Base-by-base conservation (phyloP, 2,888 invertebrate genomes). In the Hipparchia semele region DNA sequence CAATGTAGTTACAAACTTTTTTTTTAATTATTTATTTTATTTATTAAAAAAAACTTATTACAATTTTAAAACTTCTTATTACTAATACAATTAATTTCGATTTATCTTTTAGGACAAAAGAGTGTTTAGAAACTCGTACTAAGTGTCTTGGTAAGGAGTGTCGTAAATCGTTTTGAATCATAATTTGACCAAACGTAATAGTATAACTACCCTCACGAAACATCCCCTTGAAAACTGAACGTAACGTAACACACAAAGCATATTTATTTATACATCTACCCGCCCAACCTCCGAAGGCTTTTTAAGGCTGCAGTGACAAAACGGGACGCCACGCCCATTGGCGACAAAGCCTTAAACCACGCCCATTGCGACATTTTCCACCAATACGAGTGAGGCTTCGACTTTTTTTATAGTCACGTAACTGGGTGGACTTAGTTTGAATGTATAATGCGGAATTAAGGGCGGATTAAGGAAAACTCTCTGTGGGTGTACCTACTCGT, bases 341-440 rank as follows among this genome's bases (percentile, higher is more conserved):
- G 92, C 91, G 93, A 93, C 92, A 93, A 90, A 89, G 83, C 83
- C 84, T 85, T 78, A 75, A 72, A 81, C 87, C 92, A 92, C 93
- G 92, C 93, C 93, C 83, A 84, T 71, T 74, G 92, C 84, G 93
- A 93, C 93, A 93, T 72, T 92, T 92, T 88, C 86, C 86, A 87
- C 93, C 92, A 93, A 92, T 90, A 76, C 74, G 71, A 70, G 53
- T 70, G 68, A 67, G 74, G 73, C 67, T 71, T 75, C 75, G 77
- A 79, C 78, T 83, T 86, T 89, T 23, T 90, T 87, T 91, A 90
- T 73, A 71, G 68, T 69, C 71, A 73, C 70, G 67, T 71, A 70
- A 66, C 62, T 68, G 76, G 73, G 72, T 59, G 69, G 69, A 76
- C 73, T 68, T 71, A 69, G 65, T 74, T 74, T 74, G 61, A 74